Conservation (phyloP, 2,888 invertebrate species). For the Entomobrya multifasciata region DNA sequence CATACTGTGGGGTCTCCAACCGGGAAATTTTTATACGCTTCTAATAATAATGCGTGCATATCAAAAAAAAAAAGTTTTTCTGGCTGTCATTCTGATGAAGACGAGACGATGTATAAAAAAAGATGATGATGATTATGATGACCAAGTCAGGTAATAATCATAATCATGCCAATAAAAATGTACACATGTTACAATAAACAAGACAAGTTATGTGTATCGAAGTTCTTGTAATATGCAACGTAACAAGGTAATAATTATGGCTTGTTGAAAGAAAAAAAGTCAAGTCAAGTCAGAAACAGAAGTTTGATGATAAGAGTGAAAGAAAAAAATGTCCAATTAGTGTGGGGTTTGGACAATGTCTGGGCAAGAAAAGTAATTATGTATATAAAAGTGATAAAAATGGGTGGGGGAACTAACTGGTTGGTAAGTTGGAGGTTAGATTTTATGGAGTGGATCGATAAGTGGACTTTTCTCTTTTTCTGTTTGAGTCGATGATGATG, state of each 20-base stretch:
- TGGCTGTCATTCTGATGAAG: not conserved
- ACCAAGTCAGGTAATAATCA: not conserved
- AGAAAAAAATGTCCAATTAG: conserved; percentile 13
- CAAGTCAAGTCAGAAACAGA: conserved; percentile 12
- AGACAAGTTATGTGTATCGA: not conserved
- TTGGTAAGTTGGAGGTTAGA: too few species aligned
- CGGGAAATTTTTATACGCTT: not conserved
- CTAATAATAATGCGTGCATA: not conserved
- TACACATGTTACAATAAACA: not conserved
- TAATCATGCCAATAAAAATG: not conserved
- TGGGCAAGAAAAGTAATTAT: conserved; percentile 16
- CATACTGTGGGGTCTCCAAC: conserved; percentile 2
- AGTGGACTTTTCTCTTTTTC: not conserved
- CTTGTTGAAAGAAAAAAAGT: not conserved
- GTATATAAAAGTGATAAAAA: not conserved
- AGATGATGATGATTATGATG: not conserved
- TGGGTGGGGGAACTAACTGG: not conserved
- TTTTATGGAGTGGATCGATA: not conserved
- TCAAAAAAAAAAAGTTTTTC: not conserved
- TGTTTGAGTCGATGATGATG: too few species aligned
- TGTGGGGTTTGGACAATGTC: not conserved
- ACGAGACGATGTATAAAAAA: too few species aligned
- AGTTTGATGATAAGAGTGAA: conserved; percentile 2
- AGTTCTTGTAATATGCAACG: not conserved
- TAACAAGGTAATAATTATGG: conserved; percentile 18